phyloP scores from a whole-genome alignment of 1,140 invertebrate species.

The Apis cerana region DNA sequence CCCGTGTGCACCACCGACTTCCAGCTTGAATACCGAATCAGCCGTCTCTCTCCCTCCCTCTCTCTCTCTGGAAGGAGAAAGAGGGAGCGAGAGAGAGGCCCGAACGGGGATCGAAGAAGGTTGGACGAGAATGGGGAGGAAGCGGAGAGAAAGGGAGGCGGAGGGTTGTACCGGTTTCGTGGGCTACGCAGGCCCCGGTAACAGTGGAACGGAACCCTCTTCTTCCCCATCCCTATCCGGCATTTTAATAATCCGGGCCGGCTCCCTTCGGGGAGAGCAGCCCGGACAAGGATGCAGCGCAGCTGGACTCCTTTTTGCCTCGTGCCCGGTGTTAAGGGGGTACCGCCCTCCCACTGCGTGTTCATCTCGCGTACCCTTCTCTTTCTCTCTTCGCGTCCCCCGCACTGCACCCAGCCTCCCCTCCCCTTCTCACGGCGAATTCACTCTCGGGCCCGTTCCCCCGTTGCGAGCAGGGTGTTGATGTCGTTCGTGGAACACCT shows the following conservation, averaged over 20 bases:
- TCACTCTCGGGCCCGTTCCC: background rate
- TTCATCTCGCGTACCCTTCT: slow-evolving; percentile 24
- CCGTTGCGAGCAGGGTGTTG: no score
- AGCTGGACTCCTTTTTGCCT: slow-evolving; percentile 72
- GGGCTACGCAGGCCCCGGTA: slow-evolving; percentile 57
- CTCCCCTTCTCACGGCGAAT: background rate
- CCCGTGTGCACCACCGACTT: slow-evolving; percentile 70
- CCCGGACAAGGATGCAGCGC: slow-evolving; percentile 69
- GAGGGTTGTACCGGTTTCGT: slow-evolving; percentile 67
- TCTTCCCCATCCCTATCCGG: slow-evolving; percentile 54
- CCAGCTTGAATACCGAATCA: slow-evolving; percentile 74
- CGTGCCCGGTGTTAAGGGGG: slow-evolving; percentile 76
- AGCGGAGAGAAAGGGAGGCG: background rate
- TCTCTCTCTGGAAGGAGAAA: slow-evolving; percentile 3
- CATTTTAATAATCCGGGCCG: slow-evolving; percentile 76
- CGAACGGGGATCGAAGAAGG: background rate
- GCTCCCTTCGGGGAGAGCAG: slow-evolving; percentile 66
- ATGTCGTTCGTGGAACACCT: no score
- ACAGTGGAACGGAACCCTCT: slow-evolving; percentile 61
- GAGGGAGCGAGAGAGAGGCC: background rate
- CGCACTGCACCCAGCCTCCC: slow-evolving; percentile 1
- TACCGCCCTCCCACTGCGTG: slow-evolving; percentile 72
- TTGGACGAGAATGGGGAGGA: background rate
- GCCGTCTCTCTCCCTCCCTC: background rate
- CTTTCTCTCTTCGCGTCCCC: slow-evolving; percentile 18